Base-by-base conservation (phyloP, 2,113 vertebrate species). In the Malurus elegans region DNA sequence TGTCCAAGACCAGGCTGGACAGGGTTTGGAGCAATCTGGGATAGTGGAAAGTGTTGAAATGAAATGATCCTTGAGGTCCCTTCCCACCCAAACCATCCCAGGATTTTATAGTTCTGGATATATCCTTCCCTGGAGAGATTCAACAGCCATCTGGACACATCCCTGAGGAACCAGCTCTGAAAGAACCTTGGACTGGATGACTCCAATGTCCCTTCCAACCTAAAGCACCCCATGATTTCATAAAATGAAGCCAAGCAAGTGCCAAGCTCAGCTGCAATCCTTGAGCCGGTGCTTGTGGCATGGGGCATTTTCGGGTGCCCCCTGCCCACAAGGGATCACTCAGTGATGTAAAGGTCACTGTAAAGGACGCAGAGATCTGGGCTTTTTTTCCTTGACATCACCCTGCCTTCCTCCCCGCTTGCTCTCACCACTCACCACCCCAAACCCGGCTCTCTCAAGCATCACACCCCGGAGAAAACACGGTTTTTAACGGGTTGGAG, bases 281-380 rank as follows among this genome's bases (percentile, higher is more conserved):
- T 58, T 29, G 19, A n/a, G 16, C 16, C 0, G 0, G 2, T 2
- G 31, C 16, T 28, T 0, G 8, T 10, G 20, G 12, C 28, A 10
- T 3, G 7, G 5, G 48, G 15, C 8, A 19, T 24, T 19, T 42
- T 10, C 32, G 45, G 44, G 2, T 8, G 8, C 1, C 12, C 61
- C 24, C 25, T 20, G 13, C 44, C 38, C 42, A 18, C 34, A n/a
- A n/a, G n/a, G 38, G 38, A 38, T 38, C 38, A 38, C 10, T 38
- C 38, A 38, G 36, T 38, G 38, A 11, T 38, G 38, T 38, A 38
- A 38, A 38, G 38, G 38, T 11, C 38, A 38, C 38, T 38, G 38
- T 38, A 38, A 38, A 38, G 38, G 38, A 38, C 11, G 38, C 38
- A 38, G 38, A 38, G 10, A 38, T 38, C 38, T 38, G 38, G 38